phyloP scores from a whole-genome alignment of 2,888 invertebrate genomes.

The Galerucella pusilla region DNA sequence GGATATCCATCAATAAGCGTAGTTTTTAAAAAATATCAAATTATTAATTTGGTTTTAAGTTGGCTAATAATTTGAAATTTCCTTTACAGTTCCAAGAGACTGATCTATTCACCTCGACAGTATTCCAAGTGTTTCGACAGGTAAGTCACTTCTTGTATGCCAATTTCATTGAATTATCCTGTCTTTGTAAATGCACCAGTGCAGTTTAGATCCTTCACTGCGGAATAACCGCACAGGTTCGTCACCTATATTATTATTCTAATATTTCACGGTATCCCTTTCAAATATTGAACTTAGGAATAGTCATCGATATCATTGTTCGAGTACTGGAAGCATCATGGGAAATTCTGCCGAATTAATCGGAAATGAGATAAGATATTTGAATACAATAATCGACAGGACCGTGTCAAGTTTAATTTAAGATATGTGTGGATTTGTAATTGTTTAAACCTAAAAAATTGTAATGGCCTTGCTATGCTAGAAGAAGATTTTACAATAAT shows the following conservation, averaged over 20 bases:
- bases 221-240: constrained; percentile 1
- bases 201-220: background rate
- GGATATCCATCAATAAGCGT: no score
- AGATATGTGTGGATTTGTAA: no score
- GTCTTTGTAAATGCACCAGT: background rate
- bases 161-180: background rate
- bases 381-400: constrained; percentile 25
- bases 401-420: background rate
- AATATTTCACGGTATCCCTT: background rate
- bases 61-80: no score
- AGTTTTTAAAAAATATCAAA: background rate
- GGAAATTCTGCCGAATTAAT: constrained; percentile 21
- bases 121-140: background rate
- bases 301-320: constrained; percentile 2
- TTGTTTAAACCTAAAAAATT: no score
- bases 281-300: background rate
- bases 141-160: background rate
- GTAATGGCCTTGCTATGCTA: no score
- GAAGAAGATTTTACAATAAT: no score
- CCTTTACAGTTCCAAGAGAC: background rate
- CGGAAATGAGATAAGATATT: constrained; percentile 21
- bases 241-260: background rate
- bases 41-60: background rate
- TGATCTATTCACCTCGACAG: background rate
- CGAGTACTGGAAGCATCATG: constrained; percentile 11